Evolutionary conservation across 1,140 invertebrate species (phyloP).

Genomic region (Panulirus ornatus): DNA sequence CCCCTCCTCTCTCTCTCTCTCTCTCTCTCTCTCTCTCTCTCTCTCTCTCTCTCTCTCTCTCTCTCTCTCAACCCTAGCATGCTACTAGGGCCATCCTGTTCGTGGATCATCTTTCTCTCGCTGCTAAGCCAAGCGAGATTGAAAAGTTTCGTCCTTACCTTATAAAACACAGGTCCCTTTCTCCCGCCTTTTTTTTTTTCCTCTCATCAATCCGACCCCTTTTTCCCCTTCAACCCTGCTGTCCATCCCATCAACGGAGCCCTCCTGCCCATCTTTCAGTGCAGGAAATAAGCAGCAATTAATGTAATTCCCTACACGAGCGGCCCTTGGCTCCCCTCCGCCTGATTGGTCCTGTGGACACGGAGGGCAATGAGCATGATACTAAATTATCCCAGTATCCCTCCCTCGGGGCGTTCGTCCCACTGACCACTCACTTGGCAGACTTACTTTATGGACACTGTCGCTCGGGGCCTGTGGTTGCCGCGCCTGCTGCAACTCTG

Average conservation of each 20-base stretch:
- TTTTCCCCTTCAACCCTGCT: slow-evolving; percentile 6
- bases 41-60: no score
- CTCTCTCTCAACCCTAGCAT: no score
- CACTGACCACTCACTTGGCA: neutral
- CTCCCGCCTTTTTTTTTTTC: no score
- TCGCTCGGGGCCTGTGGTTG: no score
- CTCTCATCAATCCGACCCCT: slow-evolving; percentile 28
- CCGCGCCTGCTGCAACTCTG: no score
- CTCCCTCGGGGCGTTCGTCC: neutral
- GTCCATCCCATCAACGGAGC: slow-evolving; percentile 6
- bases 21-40: no score
- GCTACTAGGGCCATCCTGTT: neutral
- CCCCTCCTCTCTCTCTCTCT: no score
- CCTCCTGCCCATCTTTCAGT: slow-evolving; percentile 42
- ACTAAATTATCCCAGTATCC: slow-evolving; percentile 50
- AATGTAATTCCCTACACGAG: slow-evolving; percentile 49
- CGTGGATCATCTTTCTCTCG: no score
- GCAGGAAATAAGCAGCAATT: slow-evolving; percentile 71
- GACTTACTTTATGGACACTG: no score
- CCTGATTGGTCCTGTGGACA: slow-evolving; percentile 55
- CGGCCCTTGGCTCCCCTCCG: slow-evolving; percentile 29
- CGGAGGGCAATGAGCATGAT: slow-evolving; percentile 48
- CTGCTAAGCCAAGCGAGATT: slow-evolving; percentile 31
- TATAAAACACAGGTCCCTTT: slow-evolving; percentile 35
- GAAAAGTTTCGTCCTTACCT: neutral